Evolutionary conservation across 2,888 invertebrate genomes (phyloP).

Genomic region (Scaptodrosophila latifasciaeformis): DNA sequence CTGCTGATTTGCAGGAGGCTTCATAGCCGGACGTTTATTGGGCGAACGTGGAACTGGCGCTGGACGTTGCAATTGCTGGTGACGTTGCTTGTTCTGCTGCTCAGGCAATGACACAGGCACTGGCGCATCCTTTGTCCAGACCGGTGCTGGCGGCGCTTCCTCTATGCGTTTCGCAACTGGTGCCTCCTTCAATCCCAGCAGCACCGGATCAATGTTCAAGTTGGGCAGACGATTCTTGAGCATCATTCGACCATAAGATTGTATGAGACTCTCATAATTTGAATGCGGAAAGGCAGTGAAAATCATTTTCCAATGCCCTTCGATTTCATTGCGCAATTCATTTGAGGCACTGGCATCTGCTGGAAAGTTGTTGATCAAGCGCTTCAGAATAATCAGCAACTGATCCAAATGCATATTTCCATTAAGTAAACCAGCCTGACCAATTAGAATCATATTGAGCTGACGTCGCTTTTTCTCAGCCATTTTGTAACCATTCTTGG

Average conservation of each 20-base stretch:
- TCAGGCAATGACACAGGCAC: neutral
- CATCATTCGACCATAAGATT: slow-evolving; percentile 54
- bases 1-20: neutral
- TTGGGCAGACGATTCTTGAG: slow-evolving; percentile 58
- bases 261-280: slow-evolving; percentile 66
- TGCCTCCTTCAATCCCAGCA: slow-evolving; percentile 53
- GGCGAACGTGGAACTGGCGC: neutral
- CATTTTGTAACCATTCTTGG: slow-evolving; percentile 72
- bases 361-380: slow-evolving; percentile 51
- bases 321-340: slow-evolving; percentile 76
- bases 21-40: neutral
- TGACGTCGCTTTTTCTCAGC: slow-evolving; percentile 76
- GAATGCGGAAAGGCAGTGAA: slow-evolving; percentile 75
- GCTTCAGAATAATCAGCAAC: slow-evolving; percentile 71
- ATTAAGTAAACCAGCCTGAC: slow-evolving; percentile 78
- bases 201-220: slow-evolving; percentile 58
- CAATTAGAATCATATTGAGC: slow-evolving; percentile 79
- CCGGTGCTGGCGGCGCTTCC: slow-evolving; percentile 26
- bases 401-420: slow-evolving; percentile 76
- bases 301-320: slow-evolving; percentile 76
- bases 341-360: slow-evolving; percentile 71
- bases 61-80: slow-evolving; percentile 1
- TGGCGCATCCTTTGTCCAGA: slow-evolving; percentile 18
- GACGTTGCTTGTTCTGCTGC: slow-evolving; percentile 10
- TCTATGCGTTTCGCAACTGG: slow-evolving; percentile 7